These are phyloP conservation scores for Drosophila barbarae DNA, from an alignment of 2,888 invertebrate genomes.

Conservation along the genomic window DNA sequence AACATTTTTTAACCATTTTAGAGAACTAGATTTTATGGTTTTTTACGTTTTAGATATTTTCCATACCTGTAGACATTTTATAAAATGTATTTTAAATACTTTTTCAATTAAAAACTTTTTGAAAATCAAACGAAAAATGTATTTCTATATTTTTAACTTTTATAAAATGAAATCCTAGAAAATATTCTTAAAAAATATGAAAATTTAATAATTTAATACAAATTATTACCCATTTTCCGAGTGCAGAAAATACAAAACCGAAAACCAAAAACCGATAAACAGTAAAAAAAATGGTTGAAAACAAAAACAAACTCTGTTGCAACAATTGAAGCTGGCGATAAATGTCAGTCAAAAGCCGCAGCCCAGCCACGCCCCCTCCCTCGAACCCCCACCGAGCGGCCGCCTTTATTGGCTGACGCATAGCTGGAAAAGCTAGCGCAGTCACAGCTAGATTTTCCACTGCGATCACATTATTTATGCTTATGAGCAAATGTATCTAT, in stretches of 20 bases:
- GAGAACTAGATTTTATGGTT: accelerated
- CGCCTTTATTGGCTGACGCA: constrained; percentile 40
- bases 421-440: constrained; percentile 40
- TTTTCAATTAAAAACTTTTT: neutral
- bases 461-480: constrained; percentile 73
- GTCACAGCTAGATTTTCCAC: constrained; percentile 66
- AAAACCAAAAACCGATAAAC: constrained; percentile 23
- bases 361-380: constrained; percentile 50
- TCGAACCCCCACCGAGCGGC: neutral
- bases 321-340: constrained; percentile 65
- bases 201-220: neutral
- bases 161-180: too few species aligned
- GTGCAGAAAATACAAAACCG: constrained; percentile 24
- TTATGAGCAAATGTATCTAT: constrained; percentile 70
- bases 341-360: constrained; percentile 66
- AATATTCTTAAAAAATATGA: neutral
- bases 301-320: constrained; percentile 48
- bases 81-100: neutral
- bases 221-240: neutral
- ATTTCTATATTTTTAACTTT: neutral
- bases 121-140: too few species aligned
- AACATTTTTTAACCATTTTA: too few species aligned
- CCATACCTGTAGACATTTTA: neutral
- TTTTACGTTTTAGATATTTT: neutral
- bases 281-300: constrained; percentile 23